Evolutionary conservation across 2,888 invertebrate species (phyloP).

Genomic region (Pterostichus niger): DNA sequence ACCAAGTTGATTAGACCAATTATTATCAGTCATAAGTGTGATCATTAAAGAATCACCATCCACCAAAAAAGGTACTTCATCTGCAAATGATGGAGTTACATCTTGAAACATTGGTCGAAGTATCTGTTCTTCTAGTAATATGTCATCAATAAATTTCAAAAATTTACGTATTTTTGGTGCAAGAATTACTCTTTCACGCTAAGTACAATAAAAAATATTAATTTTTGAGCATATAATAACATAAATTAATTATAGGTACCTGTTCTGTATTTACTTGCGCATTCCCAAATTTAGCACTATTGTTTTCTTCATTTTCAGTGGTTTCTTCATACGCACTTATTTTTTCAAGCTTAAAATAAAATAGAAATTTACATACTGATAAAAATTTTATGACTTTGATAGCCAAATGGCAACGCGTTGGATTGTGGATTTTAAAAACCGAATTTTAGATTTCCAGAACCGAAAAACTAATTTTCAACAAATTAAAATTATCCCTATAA

Average conservation of each 20-base stretch:
- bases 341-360: constrained; percentile 6
- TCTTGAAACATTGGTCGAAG: constrained; percentile 62
- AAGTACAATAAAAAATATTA: not conserved
- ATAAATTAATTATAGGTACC: not conserved
- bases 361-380: too few species aligned
- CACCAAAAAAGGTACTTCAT: constrained; percentile 62
- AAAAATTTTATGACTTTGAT: too few species aligned
- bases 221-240: not conserved
- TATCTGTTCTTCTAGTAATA: not conserved
- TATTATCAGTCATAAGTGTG: constrained; percentile 42
- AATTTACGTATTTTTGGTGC: constrained; percentile 75
- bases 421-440: too few species aligned
- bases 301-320: not conserved
- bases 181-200: not conserved
- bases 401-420: too few species aligned
- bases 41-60: constrained; percentile 62
- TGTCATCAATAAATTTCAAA: not conserved
- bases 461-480: too few species aligned
- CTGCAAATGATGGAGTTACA: constrained; percentile 57
- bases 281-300: not conserved
- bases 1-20: constrained; percentile 52
- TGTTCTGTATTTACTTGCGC: not conserved
- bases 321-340: not conserved
- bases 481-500: too few species aligned
- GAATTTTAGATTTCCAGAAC: too few species aligned